Evolutionary conservation across 2,113 vertebrate genomes (phyloP).

Genomic region (Rafetus swinhoei): DNA sequence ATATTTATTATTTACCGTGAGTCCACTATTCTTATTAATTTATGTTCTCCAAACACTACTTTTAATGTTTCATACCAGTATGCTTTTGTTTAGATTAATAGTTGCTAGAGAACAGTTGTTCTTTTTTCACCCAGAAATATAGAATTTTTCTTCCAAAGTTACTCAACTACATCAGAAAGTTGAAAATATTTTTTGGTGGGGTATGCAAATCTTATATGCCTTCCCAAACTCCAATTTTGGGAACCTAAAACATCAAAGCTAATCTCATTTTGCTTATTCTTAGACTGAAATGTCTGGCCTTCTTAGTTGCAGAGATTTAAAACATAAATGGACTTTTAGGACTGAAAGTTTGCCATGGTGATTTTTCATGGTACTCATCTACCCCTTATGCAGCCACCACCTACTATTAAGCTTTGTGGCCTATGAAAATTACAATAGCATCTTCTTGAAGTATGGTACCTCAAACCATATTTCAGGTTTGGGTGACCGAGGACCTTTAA

Average conservation of each 20-base stretch:
- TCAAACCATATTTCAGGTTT: background rate
- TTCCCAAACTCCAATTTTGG: background rate
- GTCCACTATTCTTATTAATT: background rate
- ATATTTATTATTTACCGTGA: background rate
- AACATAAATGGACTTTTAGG: background rate
- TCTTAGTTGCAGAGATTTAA: background rate
- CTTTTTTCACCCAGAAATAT: background rate
- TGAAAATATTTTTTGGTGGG: background rate
- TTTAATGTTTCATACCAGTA: background rate
- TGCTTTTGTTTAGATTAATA: background rate
- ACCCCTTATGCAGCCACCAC: background rate
- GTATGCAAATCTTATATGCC: background rate
- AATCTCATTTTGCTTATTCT: background rate
- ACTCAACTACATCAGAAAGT: background rate
- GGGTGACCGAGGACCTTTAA: background rate
- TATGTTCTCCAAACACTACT: background rate
- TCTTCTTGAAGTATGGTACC: background rate
- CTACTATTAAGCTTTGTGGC: background rate
- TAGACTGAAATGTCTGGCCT: background rate
- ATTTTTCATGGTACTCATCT: background rate
- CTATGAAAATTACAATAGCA: background rate
- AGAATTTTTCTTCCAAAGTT: accelerated
- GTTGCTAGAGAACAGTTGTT: background rate
- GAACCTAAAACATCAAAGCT: background rate
- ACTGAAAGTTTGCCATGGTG: background rate